Percentiles rank a stretch among this genome's conserved stretches.
These are phyloP conservation scores for Argyrosomus regius DNA, from an alignment of 2,797 vertebrate species.

Conservation along the genomic window DNA sequence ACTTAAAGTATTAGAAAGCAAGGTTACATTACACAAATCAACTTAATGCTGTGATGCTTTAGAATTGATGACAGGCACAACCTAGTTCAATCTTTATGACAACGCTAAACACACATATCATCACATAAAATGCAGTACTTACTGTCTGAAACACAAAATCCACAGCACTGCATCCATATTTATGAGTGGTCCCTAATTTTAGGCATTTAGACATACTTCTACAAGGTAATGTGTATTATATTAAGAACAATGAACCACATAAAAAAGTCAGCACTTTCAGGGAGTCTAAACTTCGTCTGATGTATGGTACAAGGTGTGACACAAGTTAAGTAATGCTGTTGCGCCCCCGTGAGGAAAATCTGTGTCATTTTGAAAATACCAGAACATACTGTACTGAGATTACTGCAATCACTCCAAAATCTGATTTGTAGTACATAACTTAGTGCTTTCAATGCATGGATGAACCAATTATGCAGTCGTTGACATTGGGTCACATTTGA, in stretches of 20 bases:
- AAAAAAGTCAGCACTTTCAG: background rate
- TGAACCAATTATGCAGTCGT: background rate
- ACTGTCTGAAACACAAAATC: background rate
- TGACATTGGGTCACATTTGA: background rate
- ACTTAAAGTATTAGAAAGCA: background rate
- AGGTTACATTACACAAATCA: background rate
- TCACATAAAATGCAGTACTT: background rate
- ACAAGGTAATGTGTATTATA: background rate
- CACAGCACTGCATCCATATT: background rate
- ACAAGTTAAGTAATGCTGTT: background rate
- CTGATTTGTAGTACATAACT: background rate
- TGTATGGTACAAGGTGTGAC: background rate
- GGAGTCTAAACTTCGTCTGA: background rate
- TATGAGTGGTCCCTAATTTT: background rate
- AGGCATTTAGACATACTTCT: background rate
- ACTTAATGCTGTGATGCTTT: background rate
- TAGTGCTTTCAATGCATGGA: background rate
- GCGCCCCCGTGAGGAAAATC: constrained; percentile 35
- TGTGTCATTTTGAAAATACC: background rate
- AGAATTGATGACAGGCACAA: background rate
- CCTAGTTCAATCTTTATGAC: too few species aligned
- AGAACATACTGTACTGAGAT: background rate
- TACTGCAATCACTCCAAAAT: background rate
- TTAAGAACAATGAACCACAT: background rate
- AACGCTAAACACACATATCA: background rate